phyloP scores from a whole-genome alignment of 92 coral and sea anemone genomes.

The Epizoanthus stellaris region DNA sequence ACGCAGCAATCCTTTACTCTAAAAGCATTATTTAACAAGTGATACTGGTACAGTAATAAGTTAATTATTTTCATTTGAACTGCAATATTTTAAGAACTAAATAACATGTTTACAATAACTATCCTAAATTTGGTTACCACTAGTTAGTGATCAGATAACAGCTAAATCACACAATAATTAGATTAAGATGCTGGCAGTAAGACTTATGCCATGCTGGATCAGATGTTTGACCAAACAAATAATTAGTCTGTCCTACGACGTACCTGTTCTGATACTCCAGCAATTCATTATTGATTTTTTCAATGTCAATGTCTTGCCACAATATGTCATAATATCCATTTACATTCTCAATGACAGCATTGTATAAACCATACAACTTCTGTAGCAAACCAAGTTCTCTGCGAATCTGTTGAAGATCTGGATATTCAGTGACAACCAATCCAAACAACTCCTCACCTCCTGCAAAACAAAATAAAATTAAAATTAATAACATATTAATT shows the following conservation, averaged over 20 bases:
- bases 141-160: neutral
- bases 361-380: conserved; percentile 94
- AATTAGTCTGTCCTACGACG: too few species aligned
- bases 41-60: too few species aligned
- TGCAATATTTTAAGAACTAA: too few species aligned
- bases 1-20: too few species aligned
- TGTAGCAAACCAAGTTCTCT: conserved; percentile 92
- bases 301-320: conserved; percentile 98
- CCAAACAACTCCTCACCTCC: conserved; percentile 99
- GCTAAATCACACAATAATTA: neutral
- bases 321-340: conserved; percentile 96
- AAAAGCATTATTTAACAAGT: too few species aligned
- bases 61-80: too few species aligned
- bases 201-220: neutral
- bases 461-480: conserved; percentile 35
- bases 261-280: conserved; percentile 96
- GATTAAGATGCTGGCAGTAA: neutral
- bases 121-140: neutral
- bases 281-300: conserved; percentile 89
- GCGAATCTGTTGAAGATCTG: conserved; percentile 90
- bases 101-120: neutral
- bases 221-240: too few species aligned
- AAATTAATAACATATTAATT: neutral
- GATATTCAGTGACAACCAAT: conserved; percentile 89
- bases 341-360: conserved; percentile 97